Percentiles rank a stretch among this genome's conserved stretches.
Evolutionary conservation across 1,140 invertebrate genomes (phyloP).

Genomic region (Aleiodes sp.): DNA sequence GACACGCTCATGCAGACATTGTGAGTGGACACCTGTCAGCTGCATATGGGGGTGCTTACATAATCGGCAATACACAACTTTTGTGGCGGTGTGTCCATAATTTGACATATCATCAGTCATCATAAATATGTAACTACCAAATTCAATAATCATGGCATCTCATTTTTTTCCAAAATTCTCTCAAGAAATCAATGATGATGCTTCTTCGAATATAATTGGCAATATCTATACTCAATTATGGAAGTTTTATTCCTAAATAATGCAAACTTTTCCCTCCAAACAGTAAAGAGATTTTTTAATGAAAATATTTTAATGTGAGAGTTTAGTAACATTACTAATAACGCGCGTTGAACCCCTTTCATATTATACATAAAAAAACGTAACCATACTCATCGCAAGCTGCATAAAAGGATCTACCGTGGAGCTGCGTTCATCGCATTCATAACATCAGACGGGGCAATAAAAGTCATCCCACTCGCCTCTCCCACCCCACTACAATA

Average conservation of each 20-base stretch:
- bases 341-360: not conserved
- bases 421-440: constrained; percentile 40
- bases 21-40: not conserved
- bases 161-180: no score
- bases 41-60: not conserved
- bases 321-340: constrained; percentile 1
- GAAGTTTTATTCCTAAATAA: no score
- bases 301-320: no score
- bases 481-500: constrained; percentile 36
- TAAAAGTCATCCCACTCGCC: constrained; percentile 46
- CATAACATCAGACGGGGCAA: constrained; percentile 45
- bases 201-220: no score
- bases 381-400: constrained; percentile 32
- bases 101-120: not conserved
- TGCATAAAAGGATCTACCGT: constrained; percentile 26
- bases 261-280: no score
- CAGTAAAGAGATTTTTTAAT: no score
- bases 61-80: not conserved
- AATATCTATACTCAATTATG: no score
- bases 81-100: not conserved
- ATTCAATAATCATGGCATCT: not conserved
- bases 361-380: constrained; percentile 33
- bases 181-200: no score
- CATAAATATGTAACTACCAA: not conserved
- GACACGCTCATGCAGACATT: not conserved